Evolutionary conservation across 2,113 vertebrate species (phyloP).

Genomic region (Caretta caretta): DNA sequence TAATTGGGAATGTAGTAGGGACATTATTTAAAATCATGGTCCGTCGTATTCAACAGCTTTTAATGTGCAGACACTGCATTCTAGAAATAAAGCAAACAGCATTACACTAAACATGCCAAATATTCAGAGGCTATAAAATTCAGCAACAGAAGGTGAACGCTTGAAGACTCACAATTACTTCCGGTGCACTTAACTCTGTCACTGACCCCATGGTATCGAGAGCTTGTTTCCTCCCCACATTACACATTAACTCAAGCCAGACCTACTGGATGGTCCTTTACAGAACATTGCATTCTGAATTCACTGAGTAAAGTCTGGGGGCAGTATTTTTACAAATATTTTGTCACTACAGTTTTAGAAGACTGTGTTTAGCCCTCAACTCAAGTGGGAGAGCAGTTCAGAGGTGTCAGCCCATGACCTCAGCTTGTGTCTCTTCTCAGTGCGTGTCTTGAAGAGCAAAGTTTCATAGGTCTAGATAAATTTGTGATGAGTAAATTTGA

Average conservation of each 20-base stretch:
- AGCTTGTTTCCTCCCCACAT: neutral
- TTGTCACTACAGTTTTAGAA: slow-evolving; percentile 10
- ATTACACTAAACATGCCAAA: neutral
- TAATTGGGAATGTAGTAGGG: neutral
- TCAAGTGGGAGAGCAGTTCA: neutral
- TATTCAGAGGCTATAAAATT: accelerated
- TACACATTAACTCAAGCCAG: neutral
- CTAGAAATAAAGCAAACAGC: neutral
- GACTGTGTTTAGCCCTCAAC: neutral
- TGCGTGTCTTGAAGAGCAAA: neutral
- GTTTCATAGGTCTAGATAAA: neutral
- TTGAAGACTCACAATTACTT: neutral
- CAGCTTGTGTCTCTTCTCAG: neutral
- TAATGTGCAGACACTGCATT: accelerated
- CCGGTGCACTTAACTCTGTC: neutral
- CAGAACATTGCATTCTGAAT: neutral
- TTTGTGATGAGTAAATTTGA: neutral
- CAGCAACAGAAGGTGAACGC: neutral
- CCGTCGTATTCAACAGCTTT: neutral
- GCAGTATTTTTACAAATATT: slow-evolving; percentile 23
- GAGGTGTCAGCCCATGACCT: neutral
- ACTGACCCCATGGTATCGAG: neutral
- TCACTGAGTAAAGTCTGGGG: neutral
- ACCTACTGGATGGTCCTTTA: neutral
- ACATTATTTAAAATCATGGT: neutral